Evolutionary conservation across 2,888 invertebrate genomes (phyloP).

Genomic region (Drosophila sordidula): DNA sequence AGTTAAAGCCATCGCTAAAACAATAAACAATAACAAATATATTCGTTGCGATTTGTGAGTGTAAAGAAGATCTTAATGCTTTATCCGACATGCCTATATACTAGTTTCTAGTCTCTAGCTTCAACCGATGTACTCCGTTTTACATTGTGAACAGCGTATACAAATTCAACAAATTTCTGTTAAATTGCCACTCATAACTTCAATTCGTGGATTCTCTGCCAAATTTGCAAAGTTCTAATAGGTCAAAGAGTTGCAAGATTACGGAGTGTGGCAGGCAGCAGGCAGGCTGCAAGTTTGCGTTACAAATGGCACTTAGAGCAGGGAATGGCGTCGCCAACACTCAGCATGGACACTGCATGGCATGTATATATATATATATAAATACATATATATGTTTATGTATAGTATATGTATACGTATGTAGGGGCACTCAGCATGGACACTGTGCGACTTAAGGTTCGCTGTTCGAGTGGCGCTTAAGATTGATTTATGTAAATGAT

Average conservation of each 20-base stretch:
- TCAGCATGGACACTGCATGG: constrained; percentile 41
- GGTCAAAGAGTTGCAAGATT: constrained; percentile 28
- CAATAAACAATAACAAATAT: too few species aligned
- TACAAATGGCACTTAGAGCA: constrained; percentile 58
- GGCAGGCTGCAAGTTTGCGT: constrained; percentile 45
- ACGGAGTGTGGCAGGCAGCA: constrained; percentile 29
- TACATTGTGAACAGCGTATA: neutral
- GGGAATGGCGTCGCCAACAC: constrained; percentile 38
- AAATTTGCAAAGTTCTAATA: constrained; percentile 29
- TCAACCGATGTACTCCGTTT: neutral
- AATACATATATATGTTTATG: neutral
- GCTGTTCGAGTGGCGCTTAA: constrained; percentile 43
- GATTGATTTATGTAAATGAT: constrained; percentile 80
- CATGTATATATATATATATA: neutral
- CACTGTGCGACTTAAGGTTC: constrained; percentile 25
- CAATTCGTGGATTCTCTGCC: neutral
- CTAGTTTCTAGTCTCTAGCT: neutral
- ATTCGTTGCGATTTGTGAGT: too few species aligned
- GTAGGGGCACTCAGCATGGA: constrained; percentile 32
- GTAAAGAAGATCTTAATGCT: too few species aligned
- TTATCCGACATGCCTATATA: too few species aligned
- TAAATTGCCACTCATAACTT: neutral
- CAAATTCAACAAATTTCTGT: neutral
- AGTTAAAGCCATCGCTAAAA: too few species aligned
- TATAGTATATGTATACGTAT: constrained; percentile 4